Evolutionary conservation across 1,140 invertebrate genomes (phyloP).

Genomic region (Meloidogyne hapla): DNA sequence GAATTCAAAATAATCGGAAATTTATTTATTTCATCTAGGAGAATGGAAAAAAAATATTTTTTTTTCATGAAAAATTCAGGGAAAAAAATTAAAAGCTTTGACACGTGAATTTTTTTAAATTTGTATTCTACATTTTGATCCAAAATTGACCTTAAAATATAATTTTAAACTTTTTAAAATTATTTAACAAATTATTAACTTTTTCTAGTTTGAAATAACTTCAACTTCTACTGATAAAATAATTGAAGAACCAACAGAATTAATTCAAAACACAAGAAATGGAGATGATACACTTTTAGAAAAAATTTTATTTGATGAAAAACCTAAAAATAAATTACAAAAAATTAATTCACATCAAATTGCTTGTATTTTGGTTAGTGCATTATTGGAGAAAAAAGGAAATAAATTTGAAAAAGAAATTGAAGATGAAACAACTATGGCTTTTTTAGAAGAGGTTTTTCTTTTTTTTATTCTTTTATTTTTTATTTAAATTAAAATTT

Average conservation of each 20-base stretch:
- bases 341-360: slow-evolving; percentile 9
- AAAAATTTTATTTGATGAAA: slow-evolving; percentile 24
- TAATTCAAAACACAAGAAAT: slow-evolving; percentile 29
- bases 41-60: too few species aligned
- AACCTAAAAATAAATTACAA: not conserved
- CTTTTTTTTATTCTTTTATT: not conserved
- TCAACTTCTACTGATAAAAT: not conserved
- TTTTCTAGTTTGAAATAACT: slow-evolving; percentile 2
- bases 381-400: slow-evolving; percentile 2
- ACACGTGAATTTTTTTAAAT: too few species aligned
- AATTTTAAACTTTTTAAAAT: not conserved
- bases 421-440: slow-evolving; percentile 10
- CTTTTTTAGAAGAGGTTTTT: slow-evolving; percentile 28
- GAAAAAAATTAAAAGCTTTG: too few species aligned
- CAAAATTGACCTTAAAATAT: too few species aligned
- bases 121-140: too few species aligned
- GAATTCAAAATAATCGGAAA: too few species aligned
- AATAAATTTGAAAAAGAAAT: slow-evolving; percentile 4
- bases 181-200: not conserved
- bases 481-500: not conserved
- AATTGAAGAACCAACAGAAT: slow-evolving; percentile 10
- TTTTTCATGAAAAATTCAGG: too few species aligned
- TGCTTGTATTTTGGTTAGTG: slow-evolving; percentile 14
- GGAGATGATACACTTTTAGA: slow-evolving; percentile 35
- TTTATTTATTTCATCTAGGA: too few species aligned